A percentile compares a stretch with the other conserved stretches of the same genome.
Evolutionary conservation across 2,888 invertebrate genomes (phyloP).

Genomic region (Enchytraeus crypticus): DNA sequence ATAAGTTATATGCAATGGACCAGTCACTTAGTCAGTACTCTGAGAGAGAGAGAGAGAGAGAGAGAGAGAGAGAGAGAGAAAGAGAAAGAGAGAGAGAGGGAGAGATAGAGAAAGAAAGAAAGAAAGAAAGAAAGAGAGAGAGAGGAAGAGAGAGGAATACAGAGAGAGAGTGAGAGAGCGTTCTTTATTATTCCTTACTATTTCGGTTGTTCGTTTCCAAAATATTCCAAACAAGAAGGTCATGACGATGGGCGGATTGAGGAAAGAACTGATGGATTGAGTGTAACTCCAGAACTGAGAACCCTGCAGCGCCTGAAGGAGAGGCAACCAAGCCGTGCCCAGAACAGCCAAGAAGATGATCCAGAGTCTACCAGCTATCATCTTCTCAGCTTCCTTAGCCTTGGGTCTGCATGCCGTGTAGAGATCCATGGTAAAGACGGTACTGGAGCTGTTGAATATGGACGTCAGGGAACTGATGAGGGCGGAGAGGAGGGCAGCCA

Average conservation of each 20-base stretch:
- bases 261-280: slow-evolving; percentile 42
- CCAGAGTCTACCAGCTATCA: slow-evolving; percentile 35
- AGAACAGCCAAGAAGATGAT: slow-evolving; percentile 30
- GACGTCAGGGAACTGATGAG: slow-evolving; percentile 51
- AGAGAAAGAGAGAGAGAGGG: no score
- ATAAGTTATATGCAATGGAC: no score
- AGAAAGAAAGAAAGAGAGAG: no score
- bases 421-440: slow-evolving; percentile 51
- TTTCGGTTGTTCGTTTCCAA: slow-evolving; percentile 45
- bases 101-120: no score
- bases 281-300: slow-evolving; percentile 46
- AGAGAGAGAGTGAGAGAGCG: no score
- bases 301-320: slow-evolving; percentile 45
- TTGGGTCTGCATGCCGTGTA: slow-evolving; percentile 29
- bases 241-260: slow-evolving; percentile 47
- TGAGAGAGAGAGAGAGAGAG: no score
- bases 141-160: no score
- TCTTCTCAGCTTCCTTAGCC: slow-evolving; percentile 24
- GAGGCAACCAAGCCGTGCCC: slow-evolving; percentile 47
- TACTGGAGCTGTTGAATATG: slow-evolving; percentile 48
- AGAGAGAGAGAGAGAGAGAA: no score
- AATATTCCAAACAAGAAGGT: slow-evolving; percentile 43
- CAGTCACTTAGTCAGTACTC: no score
- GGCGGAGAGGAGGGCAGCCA: slow-evolving; percentile 52
- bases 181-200: no score